Evolutionary conservation across 2,888 invertebrate genomes (phyloP), one percentile per base, ranked within the genome.

Genomic region (Diarsia dahlii): DNA sequence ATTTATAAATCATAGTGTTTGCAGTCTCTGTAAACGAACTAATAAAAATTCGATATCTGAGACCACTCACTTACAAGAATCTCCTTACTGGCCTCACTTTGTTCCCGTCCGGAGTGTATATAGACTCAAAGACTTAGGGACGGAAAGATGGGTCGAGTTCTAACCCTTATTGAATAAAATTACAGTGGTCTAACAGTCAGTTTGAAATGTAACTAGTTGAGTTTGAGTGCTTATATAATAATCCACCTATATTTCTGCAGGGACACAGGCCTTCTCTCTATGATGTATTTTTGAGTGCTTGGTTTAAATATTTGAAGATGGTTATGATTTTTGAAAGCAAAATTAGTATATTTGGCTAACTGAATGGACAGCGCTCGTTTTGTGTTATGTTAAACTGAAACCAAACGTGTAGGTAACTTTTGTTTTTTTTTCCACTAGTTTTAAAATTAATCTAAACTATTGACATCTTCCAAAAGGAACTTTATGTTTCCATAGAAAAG

Each of bases 11-110:
- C 20, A 74, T 63, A n/a, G 28, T 72, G 67, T 80, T 80, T 71
- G 84, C 66, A 5, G 58, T 45, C 67, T 71, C 60, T 20, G 52
- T 23, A 72, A 83, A 70, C 46, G 23, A 8, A 65, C 60, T 72
- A 81, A 83, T 72, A 76, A 45, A 84, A 80, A 77, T 67, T 62
- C 67, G 74, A 84, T 77, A 73, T 58, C 39, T 39, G 58, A 71
- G 20, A 28, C 60, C 80, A 70, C 74, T 83, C 39, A 10, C 50
- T 54, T 45, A 69, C 74, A 64, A 54, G 66, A 74, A 74, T 76
- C 74, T 76, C 8, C 72, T 83, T 80, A 77, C 62, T 46, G 50
- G 1, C 20, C 46, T 62, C 52, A 63, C 78, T 78, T 74, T 63
- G 20, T 70, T 72, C 65, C 34, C 54, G 71, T 80, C 80, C 71